Evolutionary conservation across 2,888 invertebrate genomes (phyloP).

Genomic region (Trichopria drosophilae): DNA sequence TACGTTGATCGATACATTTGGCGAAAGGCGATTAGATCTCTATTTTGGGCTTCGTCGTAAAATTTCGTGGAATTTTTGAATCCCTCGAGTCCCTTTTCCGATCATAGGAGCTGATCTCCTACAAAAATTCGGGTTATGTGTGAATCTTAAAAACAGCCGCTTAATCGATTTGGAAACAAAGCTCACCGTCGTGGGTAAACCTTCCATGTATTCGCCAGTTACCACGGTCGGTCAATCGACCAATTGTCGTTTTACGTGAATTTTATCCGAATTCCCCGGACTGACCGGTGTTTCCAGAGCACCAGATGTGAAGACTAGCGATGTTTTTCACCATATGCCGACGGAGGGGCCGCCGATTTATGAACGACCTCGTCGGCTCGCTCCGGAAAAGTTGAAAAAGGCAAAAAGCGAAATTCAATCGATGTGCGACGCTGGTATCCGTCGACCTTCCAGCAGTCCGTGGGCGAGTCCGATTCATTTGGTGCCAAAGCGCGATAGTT

Average conservation of each 20-base stretch:
- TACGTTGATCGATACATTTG: conserved; percentile 4
- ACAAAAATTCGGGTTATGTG: background rate
- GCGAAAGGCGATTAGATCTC: background rate
- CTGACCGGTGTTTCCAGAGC: too few species aligned
- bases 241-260: too few species aligned
- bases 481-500: too few species aligned
- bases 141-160: background rate
- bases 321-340: conserved; percentile 11
- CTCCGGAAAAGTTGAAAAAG: conserved; percentile 1
- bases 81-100: conserved; percentile 2
- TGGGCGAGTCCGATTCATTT: too few species aligned
- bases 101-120: too few species aligned
- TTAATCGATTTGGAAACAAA: conserved; percentile 1
- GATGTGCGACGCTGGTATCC: conserved; percentile 6
- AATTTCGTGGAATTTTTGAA: conserved; percentile 5
- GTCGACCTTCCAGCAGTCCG: too few species aligned
- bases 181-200: background rate
- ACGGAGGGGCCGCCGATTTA: conserved; percentile 8
- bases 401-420: conserved; percentile 10
- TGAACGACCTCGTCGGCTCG: conserved; percentile 7
- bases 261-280: too few species aligned
- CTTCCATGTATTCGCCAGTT: too few species aligned
- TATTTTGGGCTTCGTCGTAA: background rate
- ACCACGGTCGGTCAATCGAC: too few species aligned
- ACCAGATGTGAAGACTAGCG: background rate